Evolutionary conservation across 2,797 vertebrate genomes (phyloP), one percentile per base, ranked within the genome.

Genomic region (Pangasius djambal): DNA sequence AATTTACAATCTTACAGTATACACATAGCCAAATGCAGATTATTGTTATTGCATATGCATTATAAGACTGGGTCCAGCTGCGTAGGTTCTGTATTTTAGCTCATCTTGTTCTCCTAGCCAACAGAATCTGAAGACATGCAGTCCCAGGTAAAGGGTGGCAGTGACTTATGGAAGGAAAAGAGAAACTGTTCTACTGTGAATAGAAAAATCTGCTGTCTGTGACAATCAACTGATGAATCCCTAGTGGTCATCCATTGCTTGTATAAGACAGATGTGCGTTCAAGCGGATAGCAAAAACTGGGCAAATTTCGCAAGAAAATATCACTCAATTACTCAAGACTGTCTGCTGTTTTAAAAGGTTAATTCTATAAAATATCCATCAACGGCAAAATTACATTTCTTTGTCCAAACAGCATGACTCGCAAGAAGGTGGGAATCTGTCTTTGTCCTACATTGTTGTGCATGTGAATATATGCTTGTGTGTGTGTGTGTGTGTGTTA

Each of bases 281-380:
- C 28, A 69, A 22, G 83, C 63, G 50, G 61, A 87, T 22, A 63
- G 40, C 63, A 86, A 79, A 74, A 59, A 78, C 37, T 34, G 48
- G 55, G 37, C 63, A 65, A 85, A 72, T 77, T 69, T 84, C 48
- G 28, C 28, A 25, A 50, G 65, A 48, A 91, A 89, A 89, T 84
- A 79, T 88, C 65, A 84, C 69, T 59, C 78, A 65, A 65, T 79
- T 77, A 77, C 72, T 70, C 84, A 84, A 59, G 10, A 75, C 55
- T 87, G 75, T 84, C 83, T 88, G n/a, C 77, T 72, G 25, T 86
- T 81, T 87, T 84, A 86, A 85, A 91, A 87, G 90, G 82, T 65
- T 91, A 91, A 92, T 90, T 84, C 82, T 57, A 91, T 82, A 85
- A 90, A 83, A 87, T 83, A 87, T 86, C 88, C 77, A 67, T 37